Base-by-base conservation (phyloP, 2,113 vertebrate species). In the Stigmatopora argus region DNA sequence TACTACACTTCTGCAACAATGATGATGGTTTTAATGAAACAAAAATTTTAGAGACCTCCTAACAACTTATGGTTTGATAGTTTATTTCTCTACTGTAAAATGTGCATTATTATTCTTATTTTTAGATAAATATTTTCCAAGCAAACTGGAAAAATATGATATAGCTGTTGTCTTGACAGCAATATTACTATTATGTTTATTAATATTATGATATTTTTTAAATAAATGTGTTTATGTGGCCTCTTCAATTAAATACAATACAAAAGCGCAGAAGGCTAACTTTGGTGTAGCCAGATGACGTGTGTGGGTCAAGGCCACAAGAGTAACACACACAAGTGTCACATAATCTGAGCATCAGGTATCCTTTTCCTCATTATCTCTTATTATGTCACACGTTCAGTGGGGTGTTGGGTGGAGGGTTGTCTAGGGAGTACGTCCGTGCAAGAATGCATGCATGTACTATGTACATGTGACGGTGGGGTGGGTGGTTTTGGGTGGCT, bases 311-410 rank as follows among this genome's bases (percentile, higher is more conserved):
- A 23, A 2, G 13, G 5, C 13, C n/a, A 61, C 63, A 65, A 56
- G 15, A 31, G 26, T 56, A 56, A 66, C 65, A 75, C 65, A 71
- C 57, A 57, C 67, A 73, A 55, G 72, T 83, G 77, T 84, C 78
- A 73, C 65, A 67, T 65, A 63, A 67, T 67, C 71, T 81, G 12
- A 69, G 69, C 66, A 70, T 84, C 80, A 76, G 59, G 65, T 77
- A 70, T 77, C 67, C 56, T 67, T 51, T 45, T 44, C 75, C 75
- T 85, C 80, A 77, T 82, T 83, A 85, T 70, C 77, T 82, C 82
- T 70, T 62, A 78, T 83, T 74, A 86, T 76, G 78, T 84, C 78
- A 80, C 57, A 44, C 49, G 71, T 73, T 62, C 68, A 69, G 71
- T 63, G 63, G 74, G 69, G 65, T 35, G 56, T 38, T 18, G 31